phyloP scores from a whole-genome alignment of 2,888 invertebrate genomes.

The Nomada hirtipes region DNA sequence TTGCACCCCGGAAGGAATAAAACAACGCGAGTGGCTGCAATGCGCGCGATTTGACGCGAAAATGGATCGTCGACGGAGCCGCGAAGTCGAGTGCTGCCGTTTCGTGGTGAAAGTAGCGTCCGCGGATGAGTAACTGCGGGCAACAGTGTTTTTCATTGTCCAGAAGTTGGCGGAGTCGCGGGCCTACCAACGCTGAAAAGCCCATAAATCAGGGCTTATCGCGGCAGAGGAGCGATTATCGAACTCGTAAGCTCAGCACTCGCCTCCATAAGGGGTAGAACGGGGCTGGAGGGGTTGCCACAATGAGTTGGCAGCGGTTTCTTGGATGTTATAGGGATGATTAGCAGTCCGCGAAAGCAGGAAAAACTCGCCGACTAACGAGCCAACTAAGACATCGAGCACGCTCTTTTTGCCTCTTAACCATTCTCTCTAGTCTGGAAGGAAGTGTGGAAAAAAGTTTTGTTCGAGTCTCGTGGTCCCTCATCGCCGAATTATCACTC shows the following conservation, averaged over 20 bases:
- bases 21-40: neutral
- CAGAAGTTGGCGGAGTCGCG: slow-evolving; percentile 35
- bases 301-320: slow-evolving; percentile 16
- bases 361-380: slow-evolving; percentile 64
- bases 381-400: slow-evolving; percentile 62
- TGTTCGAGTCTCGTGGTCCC: neutral
- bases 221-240: slow-evolving; percentile 59
- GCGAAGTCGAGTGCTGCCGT: neutral
- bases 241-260: slow-evolving; percentile 65
- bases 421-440: slow-evolving; percentile 1
- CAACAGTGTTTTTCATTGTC: slow-evolving; percentile 52
- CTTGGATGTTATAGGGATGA: slow-evolving; percentile 58
- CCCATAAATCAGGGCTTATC: slow-evolving; percentile 67
- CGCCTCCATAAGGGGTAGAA: neutral
- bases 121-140: slow-evolving; percentile 35
- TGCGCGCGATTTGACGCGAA: slow-evolving; percentile 6
- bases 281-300: neutral
- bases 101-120: slow-evolving; percentile 10
- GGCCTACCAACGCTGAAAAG: slow-evolving; percentile 44
- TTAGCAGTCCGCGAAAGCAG: slow-evolving; percentile 58
- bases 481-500: neutral
- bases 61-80: neutral
- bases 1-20: neutral
- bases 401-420: slow-evolving; percentile 43
- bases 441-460: slow-evolving; percentile 32